These are phyloP conservation scores for Callopanchax toddi DNA, from an alignment of 2,113 vertebrate genomes.

Conservation along the genomic window DNA sequence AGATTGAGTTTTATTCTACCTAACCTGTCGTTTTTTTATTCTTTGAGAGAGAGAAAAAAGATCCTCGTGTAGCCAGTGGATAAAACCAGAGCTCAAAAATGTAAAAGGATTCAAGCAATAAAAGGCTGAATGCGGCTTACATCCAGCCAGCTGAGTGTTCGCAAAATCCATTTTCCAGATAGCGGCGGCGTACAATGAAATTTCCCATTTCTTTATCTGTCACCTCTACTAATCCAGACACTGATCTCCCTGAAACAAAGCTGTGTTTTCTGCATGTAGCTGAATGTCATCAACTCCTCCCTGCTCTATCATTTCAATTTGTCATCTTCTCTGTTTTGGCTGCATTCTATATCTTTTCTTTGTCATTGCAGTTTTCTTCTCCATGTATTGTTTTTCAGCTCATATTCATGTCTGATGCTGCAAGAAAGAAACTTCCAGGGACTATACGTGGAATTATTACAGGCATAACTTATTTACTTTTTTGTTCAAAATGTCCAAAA, in stretches of 20 bases:
- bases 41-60: conserved; percentile 9
- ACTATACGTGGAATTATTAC: neutral
- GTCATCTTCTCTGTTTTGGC: conserved; percentile 38
- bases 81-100: conserved; percentile 41
- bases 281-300: conserved; percentile 52
- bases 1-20: neutral
- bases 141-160: conserved; percentile 53
- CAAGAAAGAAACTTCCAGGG: too few species aligned
- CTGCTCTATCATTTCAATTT: conserved; percentile 49
- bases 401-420: too few species aligned
- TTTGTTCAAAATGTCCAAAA: too few species aligned
- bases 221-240: conserved; percentile 61
- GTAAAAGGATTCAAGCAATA: conserved; percentile 47
- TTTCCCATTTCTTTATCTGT: conserved; percentile 69
- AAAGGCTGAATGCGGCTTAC: conserved; percentile 53
- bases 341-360: conserved; percentile 30
- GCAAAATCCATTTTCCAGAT: conserved; percentile 65
- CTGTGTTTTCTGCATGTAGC: conserved; percentile 55
- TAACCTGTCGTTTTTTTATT: neutral
- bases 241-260: conserved; percentile 62
- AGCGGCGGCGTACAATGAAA: conserved; percentile 43
- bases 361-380: neutral
- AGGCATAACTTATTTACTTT: too few species aligned
- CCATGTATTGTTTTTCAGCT: neutral
- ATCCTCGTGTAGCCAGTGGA: conserved; percentile 13